A percentile compares a stretch with the other conserved stretches of the same genome.
Evolutionary conservation across 2,113 vertebrate genomes (phyloP).

Genomic region (Nycticebus coucang): DNA sequence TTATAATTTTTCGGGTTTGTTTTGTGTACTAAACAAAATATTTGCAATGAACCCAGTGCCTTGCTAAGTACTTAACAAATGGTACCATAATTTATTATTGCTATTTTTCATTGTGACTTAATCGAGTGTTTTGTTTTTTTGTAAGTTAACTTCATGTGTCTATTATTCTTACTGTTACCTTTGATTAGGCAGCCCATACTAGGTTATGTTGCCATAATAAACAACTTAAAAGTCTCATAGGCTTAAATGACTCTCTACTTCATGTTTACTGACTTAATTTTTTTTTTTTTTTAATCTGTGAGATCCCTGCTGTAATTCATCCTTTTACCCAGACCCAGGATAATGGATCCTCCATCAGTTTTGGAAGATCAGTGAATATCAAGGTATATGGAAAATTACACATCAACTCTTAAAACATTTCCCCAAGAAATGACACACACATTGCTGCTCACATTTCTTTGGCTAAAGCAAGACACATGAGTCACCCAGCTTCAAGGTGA

Average conservation of each 20-base stretch:
- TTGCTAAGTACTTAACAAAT: slow-evolving; percentile 5
- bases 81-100: not conserved
- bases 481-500: not conserved
- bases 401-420: not conserved
- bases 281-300: not conserved
- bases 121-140: not conserved
- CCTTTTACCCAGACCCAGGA: not conserved
- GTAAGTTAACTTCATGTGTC: not conserved
- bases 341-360: not conserved
- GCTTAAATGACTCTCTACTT: not conserved
- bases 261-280: not conserved
- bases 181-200: not conserved
- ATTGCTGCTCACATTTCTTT: not conserved
- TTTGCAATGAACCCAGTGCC: not conserved
- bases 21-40: slow-evolving; percentile 16
- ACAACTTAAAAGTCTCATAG: not conserved
- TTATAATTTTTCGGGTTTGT: not conserved
- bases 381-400: not conserved
- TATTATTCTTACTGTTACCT: not conserved
- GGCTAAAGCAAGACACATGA: not conserved
- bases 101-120: not conserved
- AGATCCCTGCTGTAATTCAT: not conserved
- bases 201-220: not conserved
- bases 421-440: not conserved
- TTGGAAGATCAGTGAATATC: not conserved